Percentiles rank a stretch among this genome's conserved stretches.
Conservation (phyloP, 2,113 vertebrate genomes). For the Oncorhynchus clarkii region DNA sequence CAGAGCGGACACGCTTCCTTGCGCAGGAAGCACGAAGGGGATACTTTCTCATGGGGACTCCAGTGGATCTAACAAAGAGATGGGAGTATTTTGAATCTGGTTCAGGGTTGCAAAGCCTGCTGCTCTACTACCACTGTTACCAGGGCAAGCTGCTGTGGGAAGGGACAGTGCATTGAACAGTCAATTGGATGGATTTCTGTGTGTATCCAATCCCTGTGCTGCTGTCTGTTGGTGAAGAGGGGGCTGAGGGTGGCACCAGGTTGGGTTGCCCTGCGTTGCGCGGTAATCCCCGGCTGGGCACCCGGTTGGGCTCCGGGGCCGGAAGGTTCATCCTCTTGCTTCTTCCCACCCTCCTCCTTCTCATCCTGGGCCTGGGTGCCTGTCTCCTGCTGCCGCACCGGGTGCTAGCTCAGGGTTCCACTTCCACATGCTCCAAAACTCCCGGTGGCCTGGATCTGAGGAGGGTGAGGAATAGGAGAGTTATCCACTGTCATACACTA, state of each 20-base stretch:
- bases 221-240: conserved; percentile 37
- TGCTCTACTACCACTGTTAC: conserved; percentile 17
- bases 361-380: conserved; percentile 44
- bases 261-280: neutral
- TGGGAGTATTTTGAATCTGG: conserved; percentile 64
- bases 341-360: conserved; percentile 32
- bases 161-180: conserved; percentile 15
- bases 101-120: conserved; percentile 43
- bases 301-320: conserved; percentile 3
- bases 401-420: conserved; percentile 26
- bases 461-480: conserved; percentile 38
- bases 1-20: neutral
- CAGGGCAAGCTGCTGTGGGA: neutral
- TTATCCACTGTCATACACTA: conserved; percentile 8
- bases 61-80: conserved; percentile 52
- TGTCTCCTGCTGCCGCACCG: conserved; percentile 43
- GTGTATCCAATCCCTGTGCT: conserved; percentile 29
- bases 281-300: neutral
- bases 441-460: conserved; percentile 34
- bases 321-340: conserved; percentile 29
- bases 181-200: conserved; percentile 28
- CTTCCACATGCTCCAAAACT: conserved; percentile 24
- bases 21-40: conserved; percentile 33
- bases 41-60: no score
- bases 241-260: conserved; percentile 32